Base-by-base conservation (phyloP, 1,140 invertebrate species). In the Drosophila ananassae region DNA sequence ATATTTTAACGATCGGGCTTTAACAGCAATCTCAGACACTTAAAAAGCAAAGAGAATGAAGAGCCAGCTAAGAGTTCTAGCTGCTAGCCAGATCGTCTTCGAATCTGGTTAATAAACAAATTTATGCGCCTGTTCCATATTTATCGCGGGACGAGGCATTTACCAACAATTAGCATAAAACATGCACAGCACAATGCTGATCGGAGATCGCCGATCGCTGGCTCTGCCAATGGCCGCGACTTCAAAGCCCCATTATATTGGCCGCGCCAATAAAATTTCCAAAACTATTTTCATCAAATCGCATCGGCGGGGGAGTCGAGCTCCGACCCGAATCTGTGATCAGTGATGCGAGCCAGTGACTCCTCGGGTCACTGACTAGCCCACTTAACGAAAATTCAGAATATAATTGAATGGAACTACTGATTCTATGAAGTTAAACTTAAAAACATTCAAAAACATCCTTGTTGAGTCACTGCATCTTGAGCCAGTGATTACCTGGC, bases 111-210 rank as follows among this genome's bases (percentile, higher is more conserved):
- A 66, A 83, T 82, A 82, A 83, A 75, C 54, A 79, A 83, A 83
- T 79, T 83, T 82, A 78, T 78, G 74, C 63, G 69, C 59, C 61
- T 74, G 68, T 77, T 66, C 74, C 79, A 82, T 82, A 80, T 80
- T 80, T 80, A 80, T 80, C 77, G 68, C 64, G 34, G 32, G 39
- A 32, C 17, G 30, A 12, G 39, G 55, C 46, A 66, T 51, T 51
- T 71, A 44, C 51, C 25, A 67, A 80, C 78, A 80, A 80, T 80
- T 80, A 80, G 78, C 79, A 76, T 80, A 80, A 81, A 81, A 76
- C 73, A 73, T 80, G 78, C 56, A 51, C 57, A 73, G 30, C 39
- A 6, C 3, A 57, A 58, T 58, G 51, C 32, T 52, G 64, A 46
- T 55, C 34, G 62, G n/a, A 47, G 58, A 39, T 55, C 34, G 62